These are phyloP conservation scores for Leucopsar rothschildi DNA, from an alignment of 2,113 vertebrate species.

Conservation along the genomic window DNA sequence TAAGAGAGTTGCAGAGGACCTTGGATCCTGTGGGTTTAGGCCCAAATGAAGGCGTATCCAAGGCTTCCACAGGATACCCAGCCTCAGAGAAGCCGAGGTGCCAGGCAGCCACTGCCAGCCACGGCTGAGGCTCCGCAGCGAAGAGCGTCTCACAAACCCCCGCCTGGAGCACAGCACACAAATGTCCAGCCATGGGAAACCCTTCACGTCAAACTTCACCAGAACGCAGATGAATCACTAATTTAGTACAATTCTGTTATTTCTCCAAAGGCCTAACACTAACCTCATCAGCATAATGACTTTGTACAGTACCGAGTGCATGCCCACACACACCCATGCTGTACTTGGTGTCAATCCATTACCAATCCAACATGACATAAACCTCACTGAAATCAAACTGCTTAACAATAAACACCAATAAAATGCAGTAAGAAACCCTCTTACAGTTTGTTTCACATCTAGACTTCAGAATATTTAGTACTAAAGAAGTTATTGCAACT, in stretches of 20 bases:
- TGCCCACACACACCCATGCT: background rate
- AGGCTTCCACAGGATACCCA: background rate
- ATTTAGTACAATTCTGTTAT: background rate
- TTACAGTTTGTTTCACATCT: background rate
- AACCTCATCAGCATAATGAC: background rate
- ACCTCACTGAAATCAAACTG: background rate
- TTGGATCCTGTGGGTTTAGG: background rate
- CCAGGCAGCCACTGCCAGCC: background rate
- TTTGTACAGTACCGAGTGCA: background rate
- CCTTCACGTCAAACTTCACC: background rate
- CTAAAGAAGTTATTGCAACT: background rate
- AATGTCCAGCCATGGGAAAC: background rate
- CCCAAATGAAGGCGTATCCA: background rate
- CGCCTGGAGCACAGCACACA: accelerated
- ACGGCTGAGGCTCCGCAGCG: background rate
- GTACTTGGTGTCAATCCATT: background rate
- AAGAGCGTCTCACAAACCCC: background rate
- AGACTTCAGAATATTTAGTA: background rate
- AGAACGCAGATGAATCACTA: background rate
- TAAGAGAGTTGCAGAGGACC: background rate
- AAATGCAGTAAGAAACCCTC: background rate
- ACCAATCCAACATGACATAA: background rate
- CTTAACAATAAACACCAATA: background rate
- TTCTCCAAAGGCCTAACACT: background rate
- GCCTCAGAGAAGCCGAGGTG: background rate